These are phyloP conservation scores for Columba livia DNA, from an alignment of 2,113 vertebrate genomes.

Conservation along the genomic window DNA sequence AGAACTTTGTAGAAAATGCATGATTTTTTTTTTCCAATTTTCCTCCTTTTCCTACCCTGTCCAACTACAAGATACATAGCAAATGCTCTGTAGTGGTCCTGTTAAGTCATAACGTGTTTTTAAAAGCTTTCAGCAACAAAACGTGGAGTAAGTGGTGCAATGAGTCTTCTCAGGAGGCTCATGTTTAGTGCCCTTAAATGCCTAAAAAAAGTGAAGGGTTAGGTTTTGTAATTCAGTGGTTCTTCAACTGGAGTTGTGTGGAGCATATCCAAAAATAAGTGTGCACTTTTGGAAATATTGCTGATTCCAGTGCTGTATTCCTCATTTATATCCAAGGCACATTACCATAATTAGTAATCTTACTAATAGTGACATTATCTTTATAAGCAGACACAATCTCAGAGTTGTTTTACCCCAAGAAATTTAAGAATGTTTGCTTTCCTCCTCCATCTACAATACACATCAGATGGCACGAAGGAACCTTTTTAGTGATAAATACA, in stretches of 20 bases:
- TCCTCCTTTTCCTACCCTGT: not conserved
- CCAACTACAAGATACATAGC: not conserved
- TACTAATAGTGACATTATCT: not conserved
- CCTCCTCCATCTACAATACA: not conserved
- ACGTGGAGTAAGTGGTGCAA: not conserved
- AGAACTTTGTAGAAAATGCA: not conserved
- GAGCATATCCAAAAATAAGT: not conserved
- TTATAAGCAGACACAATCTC: not conserved
- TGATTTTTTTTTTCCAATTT: not conserved
- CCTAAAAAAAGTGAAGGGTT: not conserved
- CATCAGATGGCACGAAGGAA: not conserved
- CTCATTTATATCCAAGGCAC: not conserved
- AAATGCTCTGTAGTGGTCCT: not conserved
- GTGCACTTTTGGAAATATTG: not conserved
- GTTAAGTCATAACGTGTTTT: not conserved
- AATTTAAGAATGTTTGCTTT: not conserved
- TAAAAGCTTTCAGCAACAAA: not conserved
- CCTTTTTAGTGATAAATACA: not conserved
- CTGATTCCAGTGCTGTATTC: not conserved
- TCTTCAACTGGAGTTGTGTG: not conserved
- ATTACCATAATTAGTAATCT: not conserved
- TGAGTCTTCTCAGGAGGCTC: not conserved
- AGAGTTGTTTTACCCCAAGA: not conserved
- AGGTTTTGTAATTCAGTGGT: not conserved
- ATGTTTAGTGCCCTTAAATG: not conserved